A percentile compares a stretch with the other conserved stretches of the same genome.
Evolutionary conservation across 2,113 vertebrate genomes (phyloP).

Genomic region (Pseudopipra pipra): DNA sequence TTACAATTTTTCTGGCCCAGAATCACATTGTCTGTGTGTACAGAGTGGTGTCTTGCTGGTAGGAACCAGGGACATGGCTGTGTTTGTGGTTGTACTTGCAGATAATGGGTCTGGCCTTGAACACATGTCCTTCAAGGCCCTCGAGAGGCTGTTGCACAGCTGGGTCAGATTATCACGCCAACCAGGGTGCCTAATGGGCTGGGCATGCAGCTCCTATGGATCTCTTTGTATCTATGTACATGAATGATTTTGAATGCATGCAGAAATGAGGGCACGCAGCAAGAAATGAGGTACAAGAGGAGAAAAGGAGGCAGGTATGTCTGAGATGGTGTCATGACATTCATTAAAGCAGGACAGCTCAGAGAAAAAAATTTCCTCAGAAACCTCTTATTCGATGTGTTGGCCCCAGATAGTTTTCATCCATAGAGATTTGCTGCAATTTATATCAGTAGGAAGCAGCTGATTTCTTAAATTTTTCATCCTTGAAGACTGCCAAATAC

Average conservation of each 20-base stretch:
- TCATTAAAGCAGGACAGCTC: background rate
- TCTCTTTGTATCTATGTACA: background rate
- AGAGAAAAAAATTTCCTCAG: background rate
- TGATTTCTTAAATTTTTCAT: background rate
- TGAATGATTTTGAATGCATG: background rate
- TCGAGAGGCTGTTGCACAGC: background rate
- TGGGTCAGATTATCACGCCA: background rate
- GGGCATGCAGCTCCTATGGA: rapidly evolving
- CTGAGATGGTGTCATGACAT: background rate
- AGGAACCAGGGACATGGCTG: background rate
- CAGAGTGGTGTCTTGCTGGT: background rate
- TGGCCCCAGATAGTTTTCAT: background rate
- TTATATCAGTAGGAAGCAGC: background rate
- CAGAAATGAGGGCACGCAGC: background rate
- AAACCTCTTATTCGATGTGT: background rate
- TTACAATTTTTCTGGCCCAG: background rate
- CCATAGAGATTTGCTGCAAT: background rate
- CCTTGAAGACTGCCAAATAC: background rate
- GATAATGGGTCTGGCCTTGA: background rate
- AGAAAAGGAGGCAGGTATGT: background rate
- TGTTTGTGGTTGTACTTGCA: background rate
- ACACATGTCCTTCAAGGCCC: background rate
- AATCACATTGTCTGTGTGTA: background rate
- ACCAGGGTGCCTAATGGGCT: background rate
- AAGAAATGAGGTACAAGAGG: background rate